Evolutionary conservation across 1,140 invertebrate species (phyloP), one percentile per base, ranked within the genome.

Genomic region (Papilio glaucus): DNA sequence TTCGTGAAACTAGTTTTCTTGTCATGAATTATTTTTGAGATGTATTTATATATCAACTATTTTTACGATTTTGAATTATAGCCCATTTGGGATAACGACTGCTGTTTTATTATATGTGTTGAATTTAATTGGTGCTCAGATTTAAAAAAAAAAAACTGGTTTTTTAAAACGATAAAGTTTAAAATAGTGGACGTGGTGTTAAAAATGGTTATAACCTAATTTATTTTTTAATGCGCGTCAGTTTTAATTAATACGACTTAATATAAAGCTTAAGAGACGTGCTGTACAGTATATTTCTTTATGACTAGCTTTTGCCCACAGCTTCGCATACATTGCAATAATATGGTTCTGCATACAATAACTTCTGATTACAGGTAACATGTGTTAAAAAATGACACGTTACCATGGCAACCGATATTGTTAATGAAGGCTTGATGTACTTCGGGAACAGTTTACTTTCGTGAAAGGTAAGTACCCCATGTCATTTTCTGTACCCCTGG

Each of bases 61-160:
- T 57, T 57, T 57, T 57, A 57, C 49, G 49, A 57, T 57, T 57
- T 57, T 57, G 49, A 57, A 57, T 57, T 57, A 57, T 57, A 57
- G 49, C 49, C 49, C 49, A 57, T 57, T 57, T 26, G 49, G 49
- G 2, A 33, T 33, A 57, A 57, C 45, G 49, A 57, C 49, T 57
- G 49, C 49, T 12, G 49, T 57, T 57, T 57, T 57, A 57, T 57
- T 57, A 57, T 57, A 18, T 57, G 49, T 57, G 21, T 57, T 57
- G 12, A 57, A 57, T 57, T 57, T 57, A 57, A 57, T 57, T 57
- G 49, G 21, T 57, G 49, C 10, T 57, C 5, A 57, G 49, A 57
- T 26, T 57, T 33, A 6, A 5, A 57, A 57, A 49, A 49, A 42
- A 45, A 21, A 9, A 49, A 49, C 42, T 49, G 9, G 45, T 49